These are phyloP conservation scores for Oscheius sp. DNA, from an alignment of 2,888 invertebrate genomes.

Conservation along the genomic window DNA sequence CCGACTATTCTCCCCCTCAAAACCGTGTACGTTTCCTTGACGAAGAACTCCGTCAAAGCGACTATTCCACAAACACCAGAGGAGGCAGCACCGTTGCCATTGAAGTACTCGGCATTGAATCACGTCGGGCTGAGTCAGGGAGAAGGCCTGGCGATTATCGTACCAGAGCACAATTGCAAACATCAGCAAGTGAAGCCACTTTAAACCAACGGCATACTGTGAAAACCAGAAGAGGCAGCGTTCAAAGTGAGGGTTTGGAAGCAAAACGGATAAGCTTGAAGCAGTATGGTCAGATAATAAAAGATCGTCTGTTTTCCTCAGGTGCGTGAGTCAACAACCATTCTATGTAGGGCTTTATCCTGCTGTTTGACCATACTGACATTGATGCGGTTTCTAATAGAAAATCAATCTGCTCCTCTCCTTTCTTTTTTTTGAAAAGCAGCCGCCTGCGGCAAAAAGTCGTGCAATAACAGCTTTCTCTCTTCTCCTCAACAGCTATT, in stretches of 20 bases:
- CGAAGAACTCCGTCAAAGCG: conserved; percentile 4
- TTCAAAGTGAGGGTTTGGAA: background rate
- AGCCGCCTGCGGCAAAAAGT: no score
- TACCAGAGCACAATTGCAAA: conserved; percentile 16
- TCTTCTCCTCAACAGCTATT: background rate
- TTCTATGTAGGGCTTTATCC: background rate
- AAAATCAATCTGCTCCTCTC: no score
- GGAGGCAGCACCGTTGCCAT: background rate
- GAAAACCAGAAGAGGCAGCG: background rate
- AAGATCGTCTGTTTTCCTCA: conserved; percentile 8
- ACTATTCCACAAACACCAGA: conserved; percentile 18
- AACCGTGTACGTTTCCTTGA: conserved; percentile 42
- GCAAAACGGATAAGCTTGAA: background rate
- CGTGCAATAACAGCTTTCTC: background rate
- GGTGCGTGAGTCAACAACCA: background rate
- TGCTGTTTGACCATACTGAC: no score
- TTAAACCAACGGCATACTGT: background rate
- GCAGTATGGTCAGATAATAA: background rate
- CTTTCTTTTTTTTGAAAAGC: no score
- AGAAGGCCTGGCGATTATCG: background rate
- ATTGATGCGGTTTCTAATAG: no score
- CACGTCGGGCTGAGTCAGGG: background rate
- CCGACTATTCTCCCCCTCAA: conserved; percentile 54
- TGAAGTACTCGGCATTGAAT: conserved; percentile 3
- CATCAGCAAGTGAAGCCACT: conserved; percentile 18